Percentiles rank a stretch among this genome's conserved stretches.
phyloP scores from a whole-genome alignment of 2,113 vertebrate genomes.

The Cyanoderma ruficeps region DNA sequence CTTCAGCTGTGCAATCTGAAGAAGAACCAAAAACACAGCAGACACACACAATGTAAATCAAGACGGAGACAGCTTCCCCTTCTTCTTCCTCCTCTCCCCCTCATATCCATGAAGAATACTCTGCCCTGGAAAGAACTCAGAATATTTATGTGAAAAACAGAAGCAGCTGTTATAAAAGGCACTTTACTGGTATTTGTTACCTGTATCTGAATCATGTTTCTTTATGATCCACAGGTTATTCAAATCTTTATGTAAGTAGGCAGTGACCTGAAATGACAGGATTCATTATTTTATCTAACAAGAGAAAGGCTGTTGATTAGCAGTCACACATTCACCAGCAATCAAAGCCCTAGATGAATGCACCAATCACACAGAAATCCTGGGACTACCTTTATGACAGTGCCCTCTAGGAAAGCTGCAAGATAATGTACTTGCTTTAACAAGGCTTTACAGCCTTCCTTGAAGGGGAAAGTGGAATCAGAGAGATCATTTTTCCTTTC shows the following conservation, averaged over 20 bases:
- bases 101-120: background rate
- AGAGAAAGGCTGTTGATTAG: background rate
- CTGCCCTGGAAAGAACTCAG: background rate
- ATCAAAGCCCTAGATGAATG: background rate
- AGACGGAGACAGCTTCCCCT: background rate
- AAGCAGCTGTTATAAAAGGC: background rate
- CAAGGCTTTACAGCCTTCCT: no score
- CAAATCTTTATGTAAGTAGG: conserved; percentile 94
- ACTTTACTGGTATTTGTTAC: conserved; percentile 70
- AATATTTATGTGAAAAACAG: background rate
- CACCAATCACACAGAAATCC: background rate
- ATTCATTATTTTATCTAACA: background rate
- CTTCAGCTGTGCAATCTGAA: background rate
- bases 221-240: conserved; percentile 97
- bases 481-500: background rate
- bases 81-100: background rate
- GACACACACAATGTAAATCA: background rate
- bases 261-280: conserved; percentile 84
- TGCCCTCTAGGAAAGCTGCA: background rate
- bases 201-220: conserved; percentile 76
- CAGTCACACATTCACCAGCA: background rate
- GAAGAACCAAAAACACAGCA: background rate
- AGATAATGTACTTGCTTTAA: no score
- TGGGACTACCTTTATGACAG: background rate
- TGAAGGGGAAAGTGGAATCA: background rate